Percentiles rank a stretch among this genome's conserved stretches.
Evolutionary conservation across 2,113 vertebrate genomes (phyloP).

Genomic region (Dicerorhinus sumatrensis): DNA sequence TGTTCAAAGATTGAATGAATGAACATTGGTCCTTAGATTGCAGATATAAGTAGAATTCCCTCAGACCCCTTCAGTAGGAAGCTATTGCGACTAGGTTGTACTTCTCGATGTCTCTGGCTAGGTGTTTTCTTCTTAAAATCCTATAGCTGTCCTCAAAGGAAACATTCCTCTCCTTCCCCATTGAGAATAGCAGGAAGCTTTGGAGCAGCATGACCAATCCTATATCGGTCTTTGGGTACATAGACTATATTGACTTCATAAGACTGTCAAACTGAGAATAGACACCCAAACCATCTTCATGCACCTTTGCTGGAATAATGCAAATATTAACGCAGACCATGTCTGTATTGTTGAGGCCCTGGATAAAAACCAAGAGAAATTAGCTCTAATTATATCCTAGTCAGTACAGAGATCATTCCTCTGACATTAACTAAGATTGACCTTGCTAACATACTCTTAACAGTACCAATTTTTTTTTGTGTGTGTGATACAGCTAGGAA

Average conservation of each 20-base stretch:
- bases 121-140: slow-evolving; percentile 39
- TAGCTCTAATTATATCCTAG: slow-evolving; percentile 36
- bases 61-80: background rate
- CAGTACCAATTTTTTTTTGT: background rate
- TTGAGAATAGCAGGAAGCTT: background rate
- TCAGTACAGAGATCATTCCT: slow-evolving; percentile 4
- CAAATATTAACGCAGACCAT: slow-evolving; percentile 34
- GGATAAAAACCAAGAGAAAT: slow-evolving; percentile 3
- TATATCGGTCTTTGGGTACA: background rate
- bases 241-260: background rate
- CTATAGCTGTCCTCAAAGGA: background rate
- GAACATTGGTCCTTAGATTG: background rate
- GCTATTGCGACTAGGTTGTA: background rate
- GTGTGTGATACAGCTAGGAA: background rate
- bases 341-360: background rate
- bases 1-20: background rate
- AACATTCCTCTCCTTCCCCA: background rate
- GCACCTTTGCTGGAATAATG: background rate
- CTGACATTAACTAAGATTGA: background rate
- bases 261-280: background rate
- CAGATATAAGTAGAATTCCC: slow-evolving; percentile 13
- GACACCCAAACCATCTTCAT: background rate
- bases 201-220: background rate
- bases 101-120: background rate
- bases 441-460: background rate